Evolutionary conservation across 2,797 vertebrate species (phyloP).

Genomic region (Triplophysa yarkandensis): DNA sequence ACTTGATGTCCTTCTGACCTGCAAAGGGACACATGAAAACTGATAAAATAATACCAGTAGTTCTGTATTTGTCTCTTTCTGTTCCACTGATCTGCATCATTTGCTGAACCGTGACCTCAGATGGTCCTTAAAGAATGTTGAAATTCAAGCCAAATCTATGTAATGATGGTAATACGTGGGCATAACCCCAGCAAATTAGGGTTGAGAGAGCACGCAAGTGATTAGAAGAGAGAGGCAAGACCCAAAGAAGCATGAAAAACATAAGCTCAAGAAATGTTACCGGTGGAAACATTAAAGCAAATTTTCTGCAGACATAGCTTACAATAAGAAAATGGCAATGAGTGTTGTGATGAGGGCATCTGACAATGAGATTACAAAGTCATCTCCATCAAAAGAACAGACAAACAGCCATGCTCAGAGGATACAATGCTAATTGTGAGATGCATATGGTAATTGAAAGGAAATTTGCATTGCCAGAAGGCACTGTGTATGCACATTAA

Average conservation of each 20-base stretch:
- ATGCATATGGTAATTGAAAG: constrained; percentile 27
- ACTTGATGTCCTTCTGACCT: background rate
- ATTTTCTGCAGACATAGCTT: background rate
- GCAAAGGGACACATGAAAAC: background rate
- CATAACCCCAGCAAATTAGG: constrained; percentile 20
- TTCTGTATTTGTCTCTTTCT: background rate
- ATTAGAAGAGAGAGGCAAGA: constrained; percentile 24
- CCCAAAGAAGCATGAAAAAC: constrained; percentile 12
- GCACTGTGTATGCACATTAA: too few relatives aligned
- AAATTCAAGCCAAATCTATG: constrained; percentile 14
- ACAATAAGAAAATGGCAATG: background rate
- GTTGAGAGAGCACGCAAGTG: constrained; percentile 6
- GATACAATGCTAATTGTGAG: constrained; percentile 8
- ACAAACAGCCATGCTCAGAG: background rate
- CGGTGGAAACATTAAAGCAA: background rate
- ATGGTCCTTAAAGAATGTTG: constrained; percentile 16
- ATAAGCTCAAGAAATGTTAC: background rate
- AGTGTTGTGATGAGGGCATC: background rate
- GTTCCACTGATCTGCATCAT: background rate
- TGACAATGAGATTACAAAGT: background rate
- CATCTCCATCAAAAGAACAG: background rate
- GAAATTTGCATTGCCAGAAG: constrained; percentile 30
- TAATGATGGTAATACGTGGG: constrained; percentile 11
- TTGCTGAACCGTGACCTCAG: background rate
- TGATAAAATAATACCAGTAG: background rate